Conservation (phyloP, 2,888 invertebrate genomes). For the Electrophaes corylata region DNA sequence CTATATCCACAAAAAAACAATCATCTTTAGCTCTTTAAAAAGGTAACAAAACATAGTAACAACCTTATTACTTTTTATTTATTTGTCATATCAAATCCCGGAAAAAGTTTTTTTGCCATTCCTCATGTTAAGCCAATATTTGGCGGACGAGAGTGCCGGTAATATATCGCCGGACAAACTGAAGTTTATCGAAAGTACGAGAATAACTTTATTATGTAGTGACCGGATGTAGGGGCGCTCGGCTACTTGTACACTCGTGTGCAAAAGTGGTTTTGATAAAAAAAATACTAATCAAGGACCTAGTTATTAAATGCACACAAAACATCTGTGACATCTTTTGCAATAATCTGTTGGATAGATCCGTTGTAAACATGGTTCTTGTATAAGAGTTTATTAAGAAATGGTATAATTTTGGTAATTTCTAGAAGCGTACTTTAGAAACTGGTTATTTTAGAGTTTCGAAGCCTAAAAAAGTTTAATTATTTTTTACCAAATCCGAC, state of each 20-base stretch:
- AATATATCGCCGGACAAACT: slow-evolving; percentile 82
- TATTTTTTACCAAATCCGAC: too few species aligned
- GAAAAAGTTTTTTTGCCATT: slow-evolving; percentile 59
- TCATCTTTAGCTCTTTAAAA: background rate
- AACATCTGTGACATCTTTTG: too few species aligned
- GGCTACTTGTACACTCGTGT: slow-evolving; percentile 47
- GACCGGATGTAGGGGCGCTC: slow-evolving; percentile 71
- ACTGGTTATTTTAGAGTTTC: too few species aligned
- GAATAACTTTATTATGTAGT: slow-evolving; percentile 84
- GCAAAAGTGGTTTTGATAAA: slow-evolving; percentile 36
- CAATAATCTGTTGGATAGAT: too few species aligned
- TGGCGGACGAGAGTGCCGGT: slow-evolving; percentile 71
- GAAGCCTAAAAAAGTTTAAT: too few species aligned
- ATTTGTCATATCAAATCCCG: slow-evolving; percentile 65
- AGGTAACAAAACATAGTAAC: slow-evolving; percentile 35
- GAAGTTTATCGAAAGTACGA: slow-evolving; percentile 83
- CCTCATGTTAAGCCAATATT: slow-evolving; percentile 83
- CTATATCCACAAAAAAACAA: background rate
- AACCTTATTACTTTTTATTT: slow-evolving; percentile 46
- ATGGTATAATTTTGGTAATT: too few species aligned
- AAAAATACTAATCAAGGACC: too few species aligned
- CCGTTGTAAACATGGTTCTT: too few species aligned
- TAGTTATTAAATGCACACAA: too few species aligned
- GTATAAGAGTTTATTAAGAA: too few species aligned
- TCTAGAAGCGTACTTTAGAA: too few species aligned